These are phyloP conservation scores for Philhelius pedissequus DNA, from an alignment of 2,888 invertebrate species.

Conservation along the genomic window DNA sequence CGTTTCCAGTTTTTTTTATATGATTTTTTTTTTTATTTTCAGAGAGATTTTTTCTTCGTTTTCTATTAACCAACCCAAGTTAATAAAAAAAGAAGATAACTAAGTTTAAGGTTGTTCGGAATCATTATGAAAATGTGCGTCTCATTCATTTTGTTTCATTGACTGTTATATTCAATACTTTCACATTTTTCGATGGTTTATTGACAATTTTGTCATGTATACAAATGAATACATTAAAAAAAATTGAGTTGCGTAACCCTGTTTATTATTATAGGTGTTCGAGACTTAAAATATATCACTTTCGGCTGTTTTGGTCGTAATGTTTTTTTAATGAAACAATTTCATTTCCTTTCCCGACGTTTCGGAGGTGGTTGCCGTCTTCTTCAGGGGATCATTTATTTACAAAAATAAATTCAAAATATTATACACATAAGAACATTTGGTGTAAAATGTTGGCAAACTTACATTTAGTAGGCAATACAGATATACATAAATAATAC, in stretches of 20 bases:
- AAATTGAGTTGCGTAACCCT: background rate
- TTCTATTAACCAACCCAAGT: conserved; percentile 15
- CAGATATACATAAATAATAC: too few species aligned
- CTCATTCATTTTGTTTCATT: conserved; percentile 18
- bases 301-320: too few species aligned
- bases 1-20: conserved; percentile 55
- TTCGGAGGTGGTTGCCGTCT: too few species aligned
- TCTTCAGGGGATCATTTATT: too few species aligned
- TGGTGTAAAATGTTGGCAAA: too few species aligned
- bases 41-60: conserved; percentile 44
- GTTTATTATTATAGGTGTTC: too few species aligned
- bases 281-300: too few species aligned
- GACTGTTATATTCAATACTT: conserved; percentile 43
- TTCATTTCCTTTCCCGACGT: too few species aligned
- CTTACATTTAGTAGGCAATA: too few species aligned
- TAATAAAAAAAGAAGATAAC: conserved; percentile 32
- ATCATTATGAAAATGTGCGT: conserved; percentile 42
- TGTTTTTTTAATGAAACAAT: too few species aligned
- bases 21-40: conserved; percentile 26
- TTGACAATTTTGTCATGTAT: conserved; percentile 10
- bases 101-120: conserved; percentile 60
- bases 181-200: conserved; percentile 55
- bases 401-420: too few species aligned
- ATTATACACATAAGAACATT: too few species aligned
- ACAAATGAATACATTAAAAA: background rate